These are phyloP conservation scores for Emydura subglobosa DNA, from an alignment of 2,113 vertebrate genomes.

Conservation along the genomic window DNA sequence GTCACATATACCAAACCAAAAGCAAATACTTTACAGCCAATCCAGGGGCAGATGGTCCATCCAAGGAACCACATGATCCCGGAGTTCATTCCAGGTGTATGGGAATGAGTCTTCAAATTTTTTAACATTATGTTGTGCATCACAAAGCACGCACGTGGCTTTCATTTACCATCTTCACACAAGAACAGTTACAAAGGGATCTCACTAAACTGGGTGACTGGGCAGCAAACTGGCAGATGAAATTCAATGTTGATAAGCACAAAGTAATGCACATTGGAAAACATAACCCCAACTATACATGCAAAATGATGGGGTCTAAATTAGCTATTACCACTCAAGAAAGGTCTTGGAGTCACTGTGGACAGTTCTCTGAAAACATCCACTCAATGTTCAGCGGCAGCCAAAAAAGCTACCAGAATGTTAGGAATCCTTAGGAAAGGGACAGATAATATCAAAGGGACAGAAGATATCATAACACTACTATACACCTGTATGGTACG, in stretches of 20 bases:
- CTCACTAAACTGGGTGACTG: not conserved
- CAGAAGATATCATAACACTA: accelerated
- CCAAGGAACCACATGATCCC: not conserved
- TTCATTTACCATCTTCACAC: not conserved
- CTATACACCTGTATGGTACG: not conserved
- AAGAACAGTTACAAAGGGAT: not conserved
- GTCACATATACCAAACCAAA: not conserved
- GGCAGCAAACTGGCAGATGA: not conserved
- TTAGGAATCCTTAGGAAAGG: not conserved
- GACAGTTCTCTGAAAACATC: not conserved
- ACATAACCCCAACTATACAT: accelerated
- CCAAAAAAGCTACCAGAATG: not conserved
- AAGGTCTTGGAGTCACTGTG: not conserved
- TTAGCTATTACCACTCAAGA: not conserved
- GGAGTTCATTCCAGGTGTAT: accelerated
- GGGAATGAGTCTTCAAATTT: not conserved
- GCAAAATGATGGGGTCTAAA: not conserved
- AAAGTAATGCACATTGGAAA: not conserved
- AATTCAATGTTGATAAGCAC: not conserved
- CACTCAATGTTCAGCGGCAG: not conserved
- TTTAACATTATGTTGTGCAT: not conserved
- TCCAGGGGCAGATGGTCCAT: not conserved
- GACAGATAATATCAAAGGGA: not conserved
- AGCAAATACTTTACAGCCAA: accelerated
- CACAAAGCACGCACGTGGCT: not conserved